Percentiles rank a stretch among this genome's conserved stretches.
Evolutionary conservation across 2,888 invertebrate species (phyloP).

Genomic region (Entomobrya multifasciata): DNA sequence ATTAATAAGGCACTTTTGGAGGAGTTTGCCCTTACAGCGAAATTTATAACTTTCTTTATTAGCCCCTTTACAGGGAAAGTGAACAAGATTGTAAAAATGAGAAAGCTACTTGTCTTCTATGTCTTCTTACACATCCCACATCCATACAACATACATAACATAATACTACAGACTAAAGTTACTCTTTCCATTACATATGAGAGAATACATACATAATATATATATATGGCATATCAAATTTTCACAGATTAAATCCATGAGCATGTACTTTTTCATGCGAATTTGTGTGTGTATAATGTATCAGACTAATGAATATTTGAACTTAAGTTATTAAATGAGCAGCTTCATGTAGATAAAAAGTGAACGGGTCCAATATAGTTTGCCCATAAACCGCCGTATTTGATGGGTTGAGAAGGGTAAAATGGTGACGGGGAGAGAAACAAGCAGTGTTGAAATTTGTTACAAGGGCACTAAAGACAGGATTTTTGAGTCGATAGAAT

Average conservation of each 20-base stretch:
- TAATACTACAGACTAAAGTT: too few species aligned
- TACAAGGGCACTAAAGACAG: too few species aligned
- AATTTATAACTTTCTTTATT: slow-evolving; percentile 72
- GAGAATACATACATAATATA: not conserved
- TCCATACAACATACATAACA: not conserved
- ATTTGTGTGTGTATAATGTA: not conserved
- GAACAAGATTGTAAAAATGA: slow-evolving; percentile 43
- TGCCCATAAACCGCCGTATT: not conserved
- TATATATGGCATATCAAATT: not conserved
- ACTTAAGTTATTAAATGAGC: not conserved
- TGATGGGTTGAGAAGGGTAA: not conserved
- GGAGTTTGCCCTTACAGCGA: slow-evolving; percentile 59
- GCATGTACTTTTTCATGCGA: not conserved
- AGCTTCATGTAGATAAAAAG: not conserved
- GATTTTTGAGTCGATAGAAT: too few species aligned
- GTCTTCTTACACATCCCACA: too few species aligned
- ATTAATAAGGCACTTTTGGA: slow-evolving; percentile 75
- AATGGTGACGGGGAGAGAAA: not conserved
- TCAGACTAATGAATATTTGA: not conserved
- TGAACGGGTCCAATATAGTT: not conserved
- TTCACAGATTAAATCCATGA: slow-evolving; percentile 38
- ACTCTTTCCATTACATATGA: too few species aligned
- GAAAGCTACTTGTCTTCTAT: slow-evolving; percentile 5
- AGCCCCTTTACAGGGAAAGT: slow-evolving; percentile 55
- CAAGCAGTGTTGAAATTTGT: too few species aligned